Conservation (phyloP, 2,797 vertebrate species). For the Tamandua tetradactyla region DNA sequence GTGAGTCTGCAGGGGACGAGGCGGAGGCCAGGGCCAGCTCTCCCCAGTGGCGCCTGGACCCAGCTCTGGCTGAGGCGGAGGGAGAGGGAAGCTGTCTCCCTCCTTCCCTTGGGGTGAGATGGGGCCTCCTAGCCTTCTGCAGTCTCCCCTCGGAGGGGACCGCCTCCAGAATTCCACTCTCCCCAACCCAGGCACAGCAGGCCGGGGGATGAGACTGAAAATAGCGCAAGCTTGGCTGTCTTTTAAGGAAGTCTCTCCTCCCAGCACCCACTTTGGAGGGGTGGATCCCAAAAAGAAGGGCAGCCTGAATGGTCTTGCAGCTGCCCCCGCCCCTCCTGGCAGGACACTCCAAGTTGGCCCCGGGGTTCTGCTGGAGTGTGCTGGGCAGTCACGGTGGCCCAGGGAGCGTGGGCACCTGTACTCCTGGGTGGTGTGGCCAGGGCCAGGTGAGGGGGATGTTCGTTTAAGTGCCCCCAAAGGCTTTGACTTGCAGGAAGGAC, state of each 20-base stretch:
- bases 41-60: neutral
- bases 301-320: neutral
- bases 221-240: neutral
- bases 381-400: neutral
- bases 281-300: neutral
- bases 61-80: neutral
- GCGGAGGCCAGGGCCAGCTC: neutral
- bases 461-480: neutral
- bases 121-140: neutral
- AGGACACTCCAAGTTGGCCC: neutral
- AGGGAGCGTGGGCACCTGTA: neutral
- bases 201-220: neutral
- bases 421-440: neutral
- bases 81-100: no score
- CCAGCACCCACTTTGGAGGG: neutral
- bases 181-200: neutral
- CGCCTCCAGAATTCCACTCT: neutral
- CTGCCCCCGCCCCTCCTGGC: neutral
- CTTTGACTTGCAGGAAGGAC: neutral
- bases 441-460: neutral
- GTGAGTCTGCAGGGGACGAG: neutral
- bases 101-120: neutral
- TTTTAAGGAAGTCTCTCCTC: conserved; percentile 5
- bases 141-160: neutral
- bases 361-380: neutral